Evolutionary conservation across 2,888 invertebrate species (phyloP).

Genomic region (Drosophila greeni): DNA sequence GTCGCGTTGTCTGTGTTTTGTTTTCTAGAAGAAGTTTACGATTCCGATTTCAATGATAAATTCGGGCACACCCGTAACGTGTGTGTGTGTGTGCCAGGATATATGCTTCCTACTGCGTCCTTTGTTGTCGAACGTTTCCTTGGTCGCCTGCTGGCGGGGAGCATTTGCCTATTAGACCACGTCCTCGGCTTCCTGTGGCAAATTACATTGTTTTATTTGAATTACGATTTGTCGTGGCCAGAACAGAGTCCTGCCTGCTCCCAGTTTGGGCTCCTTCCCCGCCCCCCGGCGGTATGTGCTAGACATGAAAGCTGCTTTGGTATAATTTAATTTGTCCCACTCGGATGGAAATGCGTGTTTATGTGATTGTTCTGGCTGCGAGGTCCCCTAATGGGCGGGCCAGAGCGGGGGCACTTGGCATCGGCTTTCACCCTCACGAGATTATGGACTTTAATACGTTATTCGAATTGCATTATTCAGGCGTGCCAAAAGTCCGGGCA

Average conservation of each 20-base stretch:
- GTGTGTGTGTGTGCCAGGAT: constrained; percentile 2
- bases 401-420: constrained; percentile 5
- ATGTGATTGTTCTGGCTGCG: constrained; percentile 58
- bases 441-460: constrained; percentile 33
- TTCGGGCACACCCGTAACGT: constrained; percentile 11
- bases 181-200: constrained; percentile 43
- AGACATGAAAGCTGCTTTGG: constrained; percentile 68
- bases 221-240: constrained; percentile 62
- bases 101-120: constrained; percentile 6
- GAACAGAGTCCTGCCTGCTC: constrained; percentile 13
- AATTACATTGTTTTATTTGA: constrained; percentile 73
- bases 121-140: constrained; percentile 34
- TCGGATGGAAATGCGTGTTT: constrained; percentile 64
- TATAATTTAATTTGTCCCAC: constrained; percentile 69
- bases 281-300: constrained; percentile 25
- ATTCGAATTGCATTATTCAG: constrained; percentile 46
- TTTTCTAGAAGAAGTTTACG: constrained; percentile 10
- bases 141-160: constrained; percentile 2
- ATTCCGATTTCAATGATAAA: constrained; percentile 24
- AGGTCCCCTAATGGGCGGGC: constrained; percentile 17
- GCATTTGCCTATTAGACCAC: constrained; percentile 44
- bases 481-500: constrained; percentile 38
- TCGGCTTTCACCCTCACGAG: constrained; percentile 15
- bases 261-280: neutral
- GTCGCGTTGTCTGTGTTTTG: neutral